Percentiles rank a stretch among this genome's conserved stretches.
Conservation (phyloP, 2,888 invertebrate genomes). For the Tinea semifulvella region DNA sequence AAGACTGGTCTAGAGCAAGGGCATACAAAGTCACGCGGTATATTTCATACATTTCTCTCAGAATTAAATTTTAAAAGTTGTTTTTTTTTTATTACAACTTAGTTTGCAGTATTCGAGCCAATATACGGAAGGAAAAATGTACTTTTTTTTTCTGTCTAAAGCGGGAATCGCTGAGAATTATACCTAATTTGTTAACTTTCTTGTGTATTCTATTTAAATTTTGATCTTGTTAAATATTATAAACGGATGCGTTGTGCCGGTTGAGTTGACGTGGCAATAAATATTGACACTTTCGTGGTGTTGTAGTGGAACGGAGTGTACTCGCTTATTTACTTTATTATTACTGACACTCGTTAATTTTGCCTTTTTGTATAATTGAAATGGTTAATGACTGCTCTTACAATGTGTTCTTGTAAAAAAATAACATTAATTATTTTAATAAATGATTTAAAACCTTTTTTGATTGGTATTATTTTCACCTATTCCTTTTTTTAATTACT, state of each 20-base stretch:
- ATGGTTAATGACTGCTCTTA: slow-evolving; percentile 43
- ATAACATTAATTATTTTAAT: slow-evolving; percentile 65
- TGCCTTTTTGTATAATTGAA: slow-evolving; percentile 12
- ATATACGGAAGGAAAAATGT: too few relatives aligned
- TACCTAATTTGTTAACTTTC: too few relatives aligned
- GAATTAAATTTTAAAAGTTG: too few relatives aligned
- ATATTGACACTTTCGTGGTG: slow-evolving; percentile 8
- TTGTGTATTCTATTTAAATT: slow-evolving; percentile 2
- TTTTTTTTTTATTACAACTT: too few relatives aligned
- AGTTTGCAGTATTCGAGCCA: too few relatives aligned
- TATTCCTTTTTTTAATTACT: too few relatives aligned
- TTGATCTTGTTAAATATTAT: too few relatives aligned
- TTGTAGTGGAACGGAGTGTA: slow-evolving; percentile 16
- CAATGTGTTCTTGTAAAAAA: slow-evolving; percentile 59
- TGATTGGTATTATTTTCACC: slow-evolving; percentile 16
- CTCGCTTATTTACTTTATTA: slow-evolving; percentile 9
- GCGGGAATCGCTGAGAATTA: too few relatives aligned
- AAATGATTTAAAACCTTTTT: slow-evolving; percentile 50
- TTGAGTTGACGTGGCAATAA: slow-evolving; percentile 8
- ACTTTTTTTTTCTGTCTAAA: too few relatives aligned
- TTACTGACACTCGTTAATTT: slow-evolving; percentile 8
- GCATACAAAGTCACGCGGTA: too few relatives aligned
- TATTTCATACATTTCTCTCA: too few relatives aligned
- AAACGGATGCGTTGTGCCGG: slow-evolving; percentile 9
- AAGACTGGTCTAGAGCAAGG: too few relatives aligned